Evolutionary conservation across 2,888 invertebrate species (phyloP).

Genomic region (Drosophila dives): DNA sequence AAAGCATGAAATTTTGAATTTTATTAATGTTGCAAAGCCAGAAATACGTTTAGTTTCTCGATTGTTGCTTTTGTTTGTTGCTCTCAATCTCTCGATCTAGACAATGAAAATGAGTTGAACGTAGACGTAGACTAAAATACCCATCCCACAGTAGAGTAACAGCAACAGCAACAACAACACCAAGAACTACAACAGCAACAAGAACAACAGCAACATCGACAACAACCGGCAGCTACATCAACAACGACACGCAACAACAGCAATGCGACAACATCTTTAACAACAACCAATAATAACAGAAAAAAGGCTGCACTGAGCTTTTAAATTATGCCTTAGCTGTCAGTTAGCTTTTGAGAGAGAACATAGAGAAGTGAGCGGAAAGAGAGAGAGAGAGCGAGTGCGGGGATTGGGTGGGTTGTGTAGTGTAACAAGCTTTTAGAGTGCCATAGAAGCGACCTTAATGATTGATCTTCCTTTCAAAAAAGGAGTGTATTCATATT

Average conservation of each 20-base stretch:
- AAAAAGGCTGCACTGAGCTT: slow-evolving; percentile 4
- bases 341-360: slow-evolving; percentile 23
- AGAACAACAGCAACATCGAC: slow-evolving; percentile 20
- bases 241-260: slow-evolving; percentile 13
- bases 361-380: slow-evolving; percentile 12
- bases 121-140: slow-evolving; percentile 75
- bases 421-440: slow-evolving; percentile 23
- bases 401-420: background rate
- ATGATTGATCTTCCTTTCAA: slow-evolving; percentile 24
- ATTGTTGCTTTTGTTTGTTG: slow-evolving; percentile 81
- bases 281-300: slow-evolving; percentile 7
- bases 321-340: slow-evolving; percentile 16
- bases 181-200: slow-evolving; percentile 11
- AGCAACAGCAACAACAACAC: slow-evolving; percentile 31
- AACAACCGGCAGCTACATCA: background rate
- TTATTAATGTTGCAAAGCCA: slow-evolving; percentile 58
- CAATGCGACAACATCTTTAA: slow-evolving; percentile 14
- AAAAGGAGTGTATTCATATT: slow-evolving; percentile 16
- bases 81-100: slow-evolving; percentile 78
- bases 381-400: slow-evolving; percentile 4
- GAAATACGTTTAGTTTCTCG: slow-evolving; percentile 79
- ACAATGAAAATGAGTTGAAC: slow-evolving; percentile 76
- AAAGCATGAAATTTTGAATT: slow-evolving; percentile 84
- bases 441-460: slow-evolving; percentile 49
- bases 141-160: slow-evolving; percentile 67